These are phyloP conservation scores for Emmelina monodactyla DNA, from an alignment of 2,888 invertebrate species.

Conservation along the genomic window DNA sequence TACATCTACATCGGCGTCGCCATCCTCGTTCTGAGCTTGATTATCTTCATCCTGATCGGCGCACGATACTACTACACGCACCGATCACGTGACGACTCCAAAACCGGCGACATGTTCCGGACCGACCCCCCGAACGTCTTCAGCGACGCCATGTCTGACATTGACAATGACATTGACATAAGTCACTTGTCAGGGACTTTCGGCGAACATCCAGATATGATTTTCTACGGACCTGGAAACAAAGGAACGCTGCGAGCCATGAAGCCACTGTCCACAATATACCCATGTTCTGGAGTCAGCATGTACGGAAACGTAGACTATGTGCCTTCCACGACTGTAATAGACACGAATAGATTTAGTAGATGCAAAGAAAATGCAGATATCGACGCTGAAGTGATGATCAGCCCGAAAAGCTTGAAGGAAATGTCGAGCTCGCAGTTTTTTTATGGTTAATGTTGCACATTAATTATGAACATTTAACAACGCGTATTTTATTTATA, in stretches of 20 bases:
- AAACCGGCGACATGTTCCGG: constrained; percentile 52
- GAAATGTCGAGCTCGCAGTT: constrained; percentile 44
- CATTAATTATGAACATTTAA: too few species aligned
- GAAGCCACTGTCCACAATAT: constrained; percentile 52
- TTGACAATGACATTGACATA: constrained; percentile 51
- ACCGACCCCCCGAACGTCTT: constrained; percentile 55
- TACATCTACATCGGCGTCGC: constrained; percentile 32
- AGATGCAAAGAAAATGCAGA: constrained; percentile 33
- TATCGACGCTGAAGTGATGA: constrained; percentile 31
- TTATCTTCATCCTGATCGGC: constrained; percentile 24
- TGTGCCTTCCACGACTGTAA: constrained; percentile 32
- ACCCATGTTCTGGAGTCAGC: constrained; percentile 43
- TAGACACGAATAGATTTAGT: constrained; percentile 25
- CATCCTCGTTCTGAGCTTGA: constrained; percentile 23
- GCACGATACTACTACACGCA: constrained; percentile 33
- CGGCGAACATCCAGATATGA: constrained; percentile 59
- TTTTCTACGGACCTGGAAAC: constrained; percentile 42
- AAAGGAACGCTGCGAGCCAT: constrained; percentile 49
- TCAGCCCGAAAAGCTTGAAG: constrained; percentile 51
- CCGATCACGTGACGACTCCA: constrained; percentile 30
- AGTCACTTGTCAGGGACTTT: constrained; percentile 57
- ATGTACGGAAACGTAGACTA: constrained; percentile 55
- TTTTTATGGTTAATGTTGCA: constrained; percentile 58
- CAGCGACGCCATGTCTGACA: constrained; percentile 46
- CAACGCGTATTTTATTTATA: too few species aligned